Conservation (phyloP, 2,888 invertebrate species). For the Blastobasis adustella region DNA sequence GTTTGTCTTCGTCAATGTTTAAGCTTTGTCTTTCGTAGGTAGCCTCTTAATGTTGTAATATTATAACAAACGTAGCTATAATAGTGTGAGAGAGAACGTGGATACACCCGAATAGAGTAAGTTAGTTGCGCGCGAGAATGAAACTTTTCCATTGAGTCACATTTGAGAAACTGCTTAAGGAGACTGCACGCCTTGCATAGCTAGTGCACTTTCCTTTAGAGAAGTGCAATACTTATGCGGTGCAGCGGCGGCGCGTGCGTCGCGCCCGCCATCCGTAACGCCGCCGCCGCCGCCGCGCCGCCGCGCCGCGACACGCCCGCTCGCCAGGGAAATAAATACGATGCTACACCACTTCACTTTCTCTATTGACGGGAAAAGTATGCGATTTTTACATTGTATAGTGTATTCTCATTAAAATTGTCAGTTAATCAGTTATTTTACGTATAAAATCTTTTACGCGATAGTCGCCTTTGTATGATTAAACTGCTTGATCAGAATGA, state of each 20-base stretch:
- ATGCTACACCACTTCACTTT: slow-evolving; percentile 8
- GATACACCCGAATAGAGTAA: too few species aligned
- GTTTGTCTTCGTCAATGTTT: too few species aligned
- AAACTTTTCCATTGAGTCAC: not conserved
- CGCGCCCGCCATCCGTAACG: slow-evolving; percentile 13
- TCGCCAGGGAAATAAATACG: slow-evolving; percentile 8
- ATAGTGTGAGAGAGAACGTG: too few species aligned
- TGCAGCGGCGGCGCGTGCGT: slow-evolving; percentile 19
- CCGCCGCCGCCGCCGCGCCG: slow-evolving; percentile 21
- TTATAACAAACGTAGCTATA: too few species aligned
- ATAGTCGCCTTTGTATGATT: too few species aligned
- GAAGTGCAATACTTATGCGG: slow-evolving; percentile 14
- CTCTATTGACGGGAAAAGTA: slow-evolving; percentile 9
- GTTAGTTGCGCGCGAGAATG: too few species aligned
- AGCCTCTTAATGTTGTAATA: too few species aligned
- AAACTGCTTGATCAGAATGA: too few species aligned
- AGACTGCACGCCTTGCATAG: not conserved
- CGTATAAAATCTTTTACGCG: too few species aligned
- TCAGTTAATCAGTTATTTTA: too few species aligned
- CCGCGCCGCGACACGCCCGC: not conserved
- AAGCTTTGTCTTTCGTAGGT: slow-evolving; percentile 10
- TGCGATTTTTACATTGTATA: not conserved
- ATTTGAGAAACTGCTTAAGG: not conserved
- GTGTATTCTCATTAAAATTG: too few species aligned
- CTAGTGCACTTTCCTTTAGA: slow-evolving; percentile 18